A percentile compares a stretch with the other conserved stretches of the same genome.
Conservation (phyloP, 2,797 vertebrate species). For the Typhlichthys eigenmanni region DNA sequence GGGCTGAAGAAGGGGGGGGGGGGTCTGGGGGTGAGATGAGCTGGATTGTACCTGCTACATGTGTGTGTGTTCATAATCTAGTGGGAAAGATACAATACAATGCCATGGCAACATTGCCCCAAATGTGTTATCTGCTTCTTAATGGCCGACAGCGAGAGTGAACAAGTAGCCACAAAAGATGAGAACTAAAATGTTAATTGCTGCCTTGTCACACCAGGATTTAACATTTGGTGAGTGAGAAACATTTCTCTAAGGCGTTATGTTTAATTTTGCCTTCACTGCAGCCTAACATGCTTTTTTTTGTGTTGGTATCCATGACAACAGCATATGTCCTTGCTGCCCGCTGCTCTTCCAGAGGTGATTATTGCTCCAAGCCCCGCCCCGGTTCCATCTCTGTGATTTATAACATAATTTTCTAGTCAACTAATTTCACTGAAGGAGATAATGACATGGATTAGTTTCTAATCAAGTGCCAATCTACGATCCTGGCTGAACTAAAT, state of each 20-base stretch:
- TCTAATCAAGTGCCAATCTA: constrained; percentile 98
- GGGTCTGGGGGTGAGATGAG: constrained; percentile 17
- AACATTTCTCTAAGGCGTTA: constrained; percentile 35
- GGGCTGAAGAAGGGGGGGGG: constrained; percentile 55
- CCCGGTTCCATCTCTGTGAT: constrained; percentile 75
- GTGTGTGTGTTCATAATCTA: no score
- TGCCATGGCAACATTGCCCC: no score
- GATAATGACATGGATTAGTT: constrained; percentile 93
- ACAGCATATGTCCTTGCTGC: constrained; percentile 54
- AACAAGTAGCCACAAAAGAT: background rate
- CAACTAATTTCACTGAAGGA: constrained; percentile 91
- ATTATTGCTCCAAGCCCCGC: constrained; percentile 47
- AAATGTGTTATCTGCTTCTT: background rate
- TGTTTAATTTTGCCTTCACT: constrained; percentile 30
- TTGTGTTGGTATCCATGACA: constrained; percentile 64
- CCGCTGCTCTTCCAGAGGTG: constrained; percentile 42
- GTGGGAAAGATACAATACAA: no score
- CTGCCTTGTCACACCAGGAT: constrained; percentile 14
- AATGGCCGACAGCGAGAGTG: background rate
- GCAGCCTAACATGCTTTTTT: constrained; percentile 39
- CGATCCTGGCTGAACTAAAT: constrained; percentile 83
- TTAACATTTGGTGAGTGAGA: constrained; percentile 35
- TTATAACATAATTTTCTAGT: constrained; percentile 90
- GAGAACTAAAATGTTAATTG: constrained; percentile 17
- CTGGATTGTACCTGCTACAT: constrained; percentile 36